phyloP scores from a whole-genome alignment of 1,140 invertebrate genomes.

The Leptinotarsa texana region DNA sequence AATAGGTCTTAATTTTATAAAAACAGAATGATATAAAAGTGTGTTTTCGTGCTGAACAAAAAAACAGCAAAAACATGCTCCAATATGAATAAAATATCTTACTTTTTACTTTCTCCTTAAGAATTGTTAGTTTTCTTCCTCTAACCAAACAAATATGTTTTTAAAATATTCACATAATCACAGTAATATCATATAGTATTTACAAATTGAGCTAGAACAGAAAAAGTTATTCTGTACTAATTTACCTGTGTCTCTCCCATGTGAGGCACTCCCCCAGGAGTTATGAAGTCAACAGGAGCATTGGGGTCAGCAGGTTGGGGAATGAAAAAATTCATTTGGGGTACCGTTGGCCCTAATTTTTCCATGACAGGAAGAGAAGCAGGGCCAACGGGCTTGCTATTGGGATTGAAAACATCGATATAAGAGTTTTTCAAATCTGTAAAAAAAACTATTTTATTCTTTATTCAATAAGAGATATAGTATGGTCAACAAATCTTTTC shows the following conservation, averaged over 20 bases:
- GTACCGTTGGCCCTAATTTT: slow-evolving; percentile 41
- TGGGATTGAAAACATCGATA: slow-evolving; percentile 83
- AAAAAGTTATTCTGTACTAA: slow-evolving; percentile 4
- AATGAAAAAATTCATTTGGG: slow-evolving; percentile 59
- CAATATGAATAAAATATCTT: slow-evolving; percentile 10
- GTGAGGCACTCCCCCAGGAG: slow-evolving; percentile 50
- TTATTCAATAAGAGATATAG: slow-evolving; percentile 26
- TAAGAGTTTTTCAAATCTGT: slow-evolving; percentile 78
- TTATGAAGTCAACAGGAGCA: slow-evolving; percentile 63
- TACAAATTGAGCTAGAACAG: slow-evolving; percentile 6
- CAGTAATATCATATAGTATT: not conserved
- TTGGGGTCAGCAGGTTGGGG: slow-evolving; percentile 63
- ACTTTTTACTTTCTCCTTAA: slow-evolving; percentile 20
- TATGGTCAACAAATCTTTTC: slow-evolving; percentile 5
- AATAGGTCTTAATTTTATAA: not conserved
- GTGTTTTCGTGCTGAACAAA: slow-evolving; percentile 11
- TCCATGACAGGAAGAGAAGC: slow-evolving; percentile 56
- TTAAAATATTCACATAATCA: not conserved
- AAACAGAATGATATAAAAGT: slow-evolving; percentile 9
- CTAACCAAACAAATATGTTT: slow-evolving; percentile 19
- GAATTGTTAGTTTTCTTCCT: slow-evolving; percentile 27
- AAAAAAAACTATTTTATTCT: slow-evolving; percentile 36
- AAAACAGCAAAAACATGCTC: slow-evolving; percentile 18
- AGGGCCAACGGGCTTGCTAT: slow-evolving; percentile 59
- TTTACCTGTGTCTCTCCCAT: slow-evolving; percentile 38